These are phyloP conservation scores for Camponotus pennsylvanicus DNA, from an alignment of 1,140 invertebrate species.

Conservation along the genomic window DNA sequence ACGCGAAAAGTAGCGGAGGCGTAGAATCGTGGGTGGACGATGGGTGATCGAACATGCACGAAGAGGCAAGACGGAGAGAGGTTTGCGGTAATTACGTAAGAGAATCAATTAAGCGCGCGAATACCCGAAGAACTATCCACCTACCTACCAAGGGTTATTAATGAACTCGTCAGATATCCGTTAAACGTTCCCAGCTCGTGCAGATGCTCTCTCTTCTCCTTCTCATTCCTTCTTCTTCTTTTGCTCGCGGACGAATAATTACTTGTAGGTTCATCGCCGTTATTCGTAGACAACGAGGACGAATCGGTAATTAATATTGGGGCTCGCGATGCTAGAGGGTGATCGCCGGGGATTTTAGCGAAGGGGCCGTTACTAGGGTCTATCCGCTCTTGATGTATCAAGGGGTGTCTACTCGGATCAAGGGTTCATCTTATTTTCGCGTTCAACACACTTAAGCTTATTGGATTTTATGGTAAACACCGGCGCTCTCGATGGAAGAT, in stretches of 20 bases:
- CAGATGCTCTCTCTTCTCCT: conserved; percentile 29
- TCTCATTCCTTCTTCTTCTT: background rate
- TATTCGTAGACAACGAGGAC: conserved; percentile 64
- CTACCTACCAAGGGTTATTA: conserved; percentile 77
- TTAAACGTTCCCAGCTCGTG: conserved; percentile 74
- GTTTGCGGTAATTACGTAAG: conserved; percentile 77
- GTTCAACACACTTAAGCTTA: conserved; percentile 59
- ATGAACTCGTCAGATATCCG: conserved; percentile 82
- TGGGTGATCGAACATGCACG: background rate
- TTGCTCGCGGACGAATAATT: conserved; percentile 48
- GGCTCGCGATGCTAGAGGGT: conserved; percentile 28
- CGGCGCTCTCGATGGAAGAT: background rate
- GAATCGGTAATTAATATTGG: conserved; percentile 74
- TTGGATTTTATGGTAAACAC: conserved; percentile 59
- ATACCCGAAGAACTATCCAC: conserved; percentile 74
- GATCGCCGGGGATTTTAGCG: conserved; percentile 37
- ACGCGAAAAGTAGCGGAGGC: conserved; percentile 30
- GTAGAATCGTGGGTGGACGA: conserved; percentile 4
- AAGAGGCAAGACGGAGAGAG: too few relatives aligned
- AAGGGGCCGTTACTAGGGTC: conserved; percentile 63
- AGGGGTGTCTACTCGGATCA: conserved; percentile 37
- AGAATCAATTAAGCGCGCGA: conserved; percentile 79
- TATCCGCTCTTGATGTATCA: conserved; percentile 65
- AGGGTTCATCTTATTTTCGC: conserved; percentile 57
- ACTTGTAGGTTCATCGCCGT: conserved; percentile 55